Conservation (phyloP, 2,797 vertebrate genomes). For the Chrysocyon brachyurus region DNA sequence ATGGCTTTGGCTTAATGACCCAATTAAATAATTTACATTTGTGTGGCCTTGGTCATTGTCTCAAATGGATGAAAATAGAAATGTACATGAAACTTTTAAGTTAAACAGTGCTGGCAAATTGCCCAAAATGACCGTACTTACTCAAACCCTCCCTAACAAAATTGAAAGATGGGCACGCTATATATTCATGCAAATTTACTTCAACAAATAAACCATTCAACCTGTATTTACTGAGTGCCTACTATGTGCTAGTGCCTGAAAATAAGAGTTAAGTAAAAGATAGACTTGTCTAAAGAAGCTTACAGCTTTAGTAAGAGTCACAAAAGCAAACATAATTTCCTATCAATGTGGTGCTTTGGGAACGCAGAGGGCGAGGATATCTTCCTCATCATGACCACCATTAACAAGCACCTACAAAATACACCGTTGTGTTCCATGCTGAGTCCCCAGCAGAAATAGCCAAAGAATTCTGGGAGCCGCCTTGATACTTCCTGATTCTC, state of each 20-base stretch:
- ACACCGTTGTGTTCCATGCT: neutral
- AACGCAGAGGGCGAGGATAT: neutral
- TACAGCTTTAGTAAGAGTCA: neutral
- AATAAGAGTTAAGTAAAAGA: neutral
- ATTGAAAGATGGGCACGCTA: neutral
- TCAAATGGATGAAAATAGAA: slow-evolving; percentile 22
- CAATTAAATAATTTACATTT: slow-evolving; percentile 31
- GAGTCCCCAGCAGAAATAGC: neutral
- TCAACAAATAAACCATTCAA: neutral
- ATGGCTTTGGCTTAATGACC: neutral
- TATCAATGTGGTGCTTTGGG: neutral
- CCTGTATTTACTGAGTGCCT: neutral
- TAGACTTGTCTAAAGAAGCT: neutral
- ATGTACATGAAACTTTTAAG: neutral
- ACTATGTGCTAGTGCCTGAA: neutral
- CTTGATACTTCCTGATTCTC: slow-evolving; percentile 33
- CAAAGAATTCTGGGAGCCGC: slow-evolving; percentile 52
- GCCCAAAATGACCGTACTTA: neutral
- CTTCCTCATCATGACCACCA: neutral
- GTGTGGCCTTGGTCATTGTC: slow-evolving; percentile 20
- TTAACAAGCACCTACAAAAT: neutral
- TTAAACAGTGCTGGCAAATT: slow-evolving; percentile 4
- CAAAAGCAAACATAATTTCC: neutral
- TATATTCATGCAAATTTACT: neutral
- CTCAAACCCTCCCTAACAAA: neutral